Evolutionary conservation across 1,140 invertebrate genomes (phyloP).

Genomic region (Solenopsis fugax): DNA sequence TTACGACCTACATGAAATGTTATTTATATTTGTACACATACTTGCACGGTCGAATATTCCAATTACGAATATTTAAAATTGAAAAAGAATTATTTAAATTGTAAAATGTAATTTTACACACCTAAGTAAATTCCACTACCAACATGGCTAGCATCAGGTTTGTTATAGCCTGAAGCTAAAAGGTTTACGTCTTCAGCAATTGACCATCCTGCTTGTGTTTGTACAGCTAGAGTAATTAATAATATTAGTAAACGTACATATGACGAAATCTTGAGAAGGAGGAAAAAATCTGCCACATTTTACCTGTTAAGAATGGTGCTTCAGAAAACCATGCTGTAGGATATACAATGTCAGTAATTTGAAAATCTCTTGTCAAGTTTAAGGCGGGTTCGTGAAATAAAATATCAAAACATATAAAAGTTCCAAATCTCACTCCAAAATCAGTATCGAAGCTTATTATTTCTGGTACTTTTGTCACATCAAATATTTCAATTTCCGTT

Average conservation of each 20-base stretch:
- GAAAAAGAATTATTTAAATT: no score
- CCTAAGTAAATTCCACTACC: slow-evolving; percentile 88
- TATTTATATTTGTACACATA: background rate
- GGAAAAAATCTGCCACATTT: background rate
- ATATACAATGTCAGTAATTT: slow-evolving; percentile 90
- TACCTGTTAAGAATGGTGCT: slow-evolving; percentile 89
- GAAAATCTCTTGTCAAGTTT: slow-evolving; percentile 86
- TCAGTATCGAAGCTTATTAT: slow-evolving; percentile 91
- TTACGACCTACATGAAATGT: slow-evolving; percentile 54
- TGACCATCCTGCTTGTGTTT: slow-evolving; percentile 88
- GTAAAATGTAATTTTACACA: slow-evolving; percentile 16
- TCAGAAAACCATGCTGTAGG: slow-evolving; percentile 92
- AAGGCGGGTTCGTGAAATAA: slow-evolving; percentile 89
- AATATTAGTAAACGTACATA: background rate
- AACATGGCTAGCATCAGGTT: slow-evolving; percentile 78
- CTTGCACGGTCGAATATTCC: background rate
- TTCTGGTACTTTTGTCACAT: slow-evolving; percentile 86
- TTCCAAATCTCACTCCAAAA: slow-evolving; percentile 93
- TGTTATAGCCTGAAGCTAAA: slow-evolving; percentile 87
- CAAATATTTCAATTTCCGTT: slow-evolving; percentile 87
- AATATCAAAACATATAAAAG: slow-evolving; percentile 92
- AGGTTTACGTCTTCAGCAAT: slow-evolving; percentile 87
- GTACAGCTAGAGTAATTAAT: slow-evolving; percentile 82
- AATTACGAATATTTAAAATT: background rate
- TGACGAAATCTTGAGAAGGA: background rate